Conservation (phyloP, 2,797 vertebrate genomes). For the Tangara arthus region DNA sequence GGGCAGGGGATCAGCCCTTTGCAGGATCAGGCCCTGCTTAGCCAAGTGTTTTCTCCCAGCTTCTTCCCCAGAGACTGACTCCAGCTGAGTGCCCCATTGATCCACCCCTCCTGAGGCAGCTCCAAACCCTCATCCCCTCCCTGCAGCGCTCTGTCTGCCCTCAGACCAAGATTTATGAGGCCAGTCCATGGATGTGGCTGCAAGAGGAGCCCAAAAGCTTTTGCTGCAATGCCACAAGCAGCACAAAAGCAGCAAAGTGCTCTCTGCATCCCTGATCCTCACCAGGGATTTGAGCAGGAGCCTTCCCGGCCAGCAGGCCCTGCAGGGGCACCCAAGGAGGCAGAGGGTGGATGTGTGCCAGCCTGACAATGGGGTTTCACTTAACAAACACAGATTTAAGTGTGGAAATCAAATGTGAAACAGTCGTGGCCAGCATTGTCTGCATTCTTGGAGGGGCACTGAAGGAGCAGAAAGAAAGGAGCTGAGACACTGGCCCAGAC, state of each 20-base stretch:
- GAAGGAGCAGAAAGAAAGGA: slow-evolving; percentile 46
- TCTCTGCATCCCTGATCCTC: neutral
- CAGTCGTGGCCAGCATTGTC: slow-evolving; percentile 44
- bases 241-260: neutral
- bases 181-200: neutral
- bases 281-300: neutral
- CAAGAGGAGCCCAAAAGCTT: neutral
- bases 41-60: neutral
- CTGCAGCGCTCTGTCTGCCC: neutral
- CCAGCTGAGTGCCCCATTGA: neutral
- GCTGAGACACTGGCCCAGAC: slow-evolving; percentile 37
- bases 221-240: neutral
- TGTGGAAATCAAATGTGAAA: slow-evolving; percentile 44
- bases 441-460: slow-evolving; percentile 63
- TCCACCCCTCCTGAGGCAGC: neutral
- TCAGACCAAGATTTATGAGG: neutral
- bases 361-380: neutral
- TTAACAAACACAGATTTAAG: slow-evolving; percentile 11
- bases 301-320: neutral
- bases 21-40: neutral
- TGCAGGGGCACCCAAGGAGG: neutral
- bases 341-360: neutral
- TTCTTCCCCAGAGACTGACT: neutral
- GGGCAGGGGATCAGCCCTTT: neutral
- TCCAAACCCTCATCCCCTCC: neutral